Conservation (phyloP, 2,797 vertebrate genomes). For the Gambusia yucatana region DNA sequence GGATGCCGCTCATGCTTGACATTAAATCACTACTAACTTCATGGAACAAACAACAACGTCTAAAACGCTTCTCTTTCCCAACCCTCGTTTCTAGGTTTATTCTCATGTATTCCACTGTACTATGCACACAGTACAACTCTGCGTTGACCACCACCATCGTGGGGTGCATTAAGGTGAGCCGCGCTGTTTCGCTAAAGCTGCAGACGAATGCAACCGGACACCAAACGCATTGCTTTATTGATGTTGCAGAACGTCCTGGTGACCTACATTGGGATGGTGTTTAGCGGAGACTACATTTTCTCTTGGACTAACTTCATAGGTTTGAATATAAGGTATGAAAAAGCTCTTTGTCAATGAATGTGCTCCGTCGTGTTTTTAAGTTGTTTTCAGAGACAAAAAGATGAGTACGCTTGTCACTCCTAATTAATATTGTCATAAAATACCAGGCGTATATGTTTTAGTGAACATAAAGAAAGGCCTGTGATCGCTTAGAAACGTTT, state of each 20-base stretch:
- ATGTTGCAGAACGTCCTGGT: constrained; percentile 92
- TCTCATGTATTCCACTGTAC: constrained; percentile 94
- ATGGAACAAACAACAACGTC: not conserved
- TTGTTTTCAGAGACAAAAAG: not conserved
- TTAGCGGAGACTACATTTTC: constrained; percentile 99
- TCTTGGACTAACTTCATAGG: constrained; percentile 98
- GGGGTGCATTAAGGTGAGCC: constrained; percentile 94
- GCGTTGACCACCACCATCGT: constrained; percentile 96
- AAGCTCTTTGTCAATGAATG: not conserved
- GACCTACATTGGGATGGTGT: constrained; percentile 98
- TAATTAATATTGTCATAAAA: not conserved
- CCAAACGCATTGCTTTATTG: not conserved
- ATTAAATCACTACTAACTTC: not conserved
- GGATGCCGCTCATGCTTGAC: not conserved
- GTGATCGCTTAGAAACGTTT: not conserved
- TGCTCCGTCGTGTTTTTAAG: not conserved
- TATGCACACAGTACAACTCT: constrained; percentile 97
- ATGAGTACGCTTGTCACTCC: not conserved
- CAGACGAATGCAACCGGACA: not conserved
- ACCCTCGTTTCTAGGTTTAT: constrained; percentile 83
- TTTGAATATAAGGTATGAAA: constrained; percentile 94
- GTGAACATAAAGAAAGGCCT: not conserved
- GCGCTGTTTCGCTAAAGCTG: not conserved
- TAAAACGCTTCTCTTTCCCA: not conserved
- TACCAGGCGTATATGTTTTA: not conserved